phyloP scores from a whole-genome alignment of 1,140 invertebrate species.

The Drosophila bocki region DNA sequence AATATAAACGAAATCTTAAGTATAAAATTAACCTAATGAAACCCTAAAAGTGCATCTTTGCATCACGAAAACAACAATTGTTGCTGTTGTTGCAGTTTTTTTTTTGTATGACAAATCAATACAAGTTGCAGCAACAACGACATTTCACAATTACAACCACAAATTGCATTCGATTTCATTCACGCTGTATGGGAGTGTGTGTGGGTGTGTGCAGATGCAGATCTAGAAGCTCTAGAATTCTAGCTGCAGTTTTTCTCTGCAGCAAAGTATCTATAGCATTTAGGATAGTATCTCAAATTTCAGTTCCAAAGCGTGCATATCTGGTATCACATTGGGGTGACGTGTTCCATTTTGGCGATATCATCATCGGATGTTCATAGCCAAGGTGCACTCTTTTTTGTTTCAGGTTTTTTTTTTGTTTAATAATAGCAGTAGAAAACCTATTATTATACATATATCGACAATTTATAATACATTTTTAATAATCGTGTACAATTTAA shows the following conservation, averaged over 20 bases:
- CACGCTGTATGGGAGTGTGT: background rate
- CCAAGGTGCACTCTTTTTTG: background rate
- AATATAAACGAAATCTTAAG: background rate
- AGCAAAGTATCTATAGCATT: background rate
- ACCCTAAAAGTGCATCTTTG: slow-evolving; percentile 32
- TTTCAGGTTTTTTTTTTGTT: background rate
- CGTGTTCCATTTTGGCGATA: slow-evolving; percentile 4
- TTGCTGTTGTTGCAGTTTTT: background rate
- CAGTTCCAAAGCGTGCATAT: background rate
- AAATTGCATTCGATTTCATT: slow-evolving; percentile 10
- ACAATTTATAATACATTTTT: too few relatives aligned
- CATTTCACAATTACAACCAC: slow-evolving; percentile 54
- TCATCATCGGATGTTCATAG: slow-evolving; percentile 6
- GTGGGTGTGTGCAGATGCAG: background rate
- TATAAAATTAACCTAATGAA: slow-evolving; percentile 16
- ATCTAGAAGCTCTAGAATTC: slow-evolving; percentile 11
- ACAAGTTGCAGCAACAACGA: slow-evolving; percentile 9
- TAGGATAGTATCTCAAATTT: background rate
- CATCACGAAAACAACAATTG: slow-evolving; percentile 9
- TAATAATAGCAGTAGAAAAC: background rate
- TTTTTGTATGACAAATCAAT: slow-evolving; percentile 37
- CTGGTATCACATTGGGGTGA: background rate
- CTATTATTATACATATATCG: too few relatives aligned
- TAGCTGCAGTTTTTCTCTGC: background rate
- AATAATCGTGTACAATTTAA: too few relatives aligned